Conservation (phyloP, 37 sponge, comb jelly and placozoan genomes). For the Oopsacas minuta region DNA sequence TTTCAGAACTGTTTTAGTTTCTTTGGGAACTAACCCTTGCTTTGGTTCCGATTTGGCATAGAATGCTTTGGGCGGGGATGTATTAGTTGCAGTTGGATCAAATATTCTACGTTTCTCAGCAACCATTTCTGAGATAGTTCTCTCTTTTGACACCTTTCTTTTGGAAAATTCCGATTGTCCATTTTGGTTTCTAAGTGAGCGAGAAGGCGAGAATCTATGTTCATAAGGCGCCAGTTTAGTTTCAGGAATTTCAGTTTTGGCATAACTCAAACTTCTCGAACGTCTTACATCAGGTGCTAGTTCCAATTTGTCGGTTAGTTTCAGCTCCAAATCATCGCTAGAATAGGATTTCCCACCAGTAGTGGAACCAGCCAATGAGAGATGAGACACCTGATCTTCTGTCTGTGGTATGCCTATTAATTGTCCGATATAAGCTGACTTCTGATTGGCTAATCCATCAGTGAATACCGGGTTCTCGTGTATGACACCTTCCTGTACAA, state of each 20-base stretch:
- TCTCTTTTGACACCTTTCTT: not conserved
- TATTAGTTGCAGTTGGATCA: not conserved
- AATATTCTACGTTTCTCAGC: not conserved
- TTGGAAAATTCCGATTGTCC: not conserved
- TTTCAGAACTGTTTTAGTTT: not conserved
- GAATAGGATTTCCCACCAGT: not conserved
- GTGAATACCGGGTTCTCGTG: conserved; percentile 9
- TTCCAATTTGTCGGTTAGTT: not conserved
- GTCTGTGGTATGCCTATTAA: conserved; percentile 13
- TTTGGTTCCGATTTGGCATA: not conserved
- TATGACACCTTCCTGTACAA: conserved; percentile 1
- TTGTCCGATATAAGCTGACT: not conserved
- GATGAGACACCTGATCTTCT: not conserved
- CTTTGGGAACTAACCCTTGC: not conserved
- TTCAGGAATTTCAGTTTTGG: not conserved
- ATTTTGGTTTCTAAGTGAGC: not conserved
- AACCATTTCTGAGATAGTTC: not conserved
- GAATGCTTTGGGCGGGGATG: not conserved
- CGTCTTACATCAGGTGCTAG: not conserved
- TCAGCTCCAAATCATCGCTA: conserved; percentile 9
- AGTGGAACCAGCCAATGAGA: conserved; percentile 17
- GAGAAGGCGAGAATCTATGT: not conserved
- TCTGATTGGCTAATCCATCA: not conserved
- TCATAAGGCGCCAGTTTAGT: not conserved
- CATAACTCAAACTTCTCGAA: not conserved